Base-by-base conservation (phyloP, 1,140 invertebrate genomes). In the Drosophila albomicans region DNA sequence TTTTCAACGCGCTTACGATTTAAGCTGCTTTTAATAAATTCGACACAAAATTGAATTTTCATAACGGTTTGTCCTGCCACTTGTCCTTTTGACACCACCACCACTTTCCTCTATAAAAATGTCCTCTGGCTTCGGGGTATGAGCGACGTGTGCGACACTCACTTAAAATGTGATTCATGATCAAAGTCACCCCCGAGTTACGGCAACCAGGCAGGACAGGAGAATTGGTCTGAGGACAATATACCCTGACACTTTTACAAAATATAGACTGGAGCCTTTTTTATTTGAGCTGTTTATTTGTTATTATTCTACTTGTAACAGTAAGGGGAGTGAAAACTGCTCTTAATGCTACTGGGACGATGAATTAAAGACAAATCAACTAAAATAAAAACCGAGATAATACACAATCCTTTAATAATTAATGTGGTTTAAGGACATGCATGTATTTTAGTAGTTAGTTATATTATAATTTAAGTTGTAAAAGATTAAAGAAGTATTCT, bases 11-110 rank as follows among this genome's bases (percentile, higher is more conserved):
- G 88, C 78, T 89, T 81, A 89, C 71, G 78, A 78, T 79, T 86
- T 90, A 91, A 91, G 88, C 88, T 78, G 81, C 89, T 91, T 91
- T 91, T 89, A 89, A 91, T 91, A 91, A 91, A 89, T 91, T 89
- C 89, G 75, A 90, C 79, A 91, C 73, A 76, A 91, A 91, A 91
- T 91, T 91, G 89, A 91, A 91, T 91, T 89, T 89, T 91, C 89
- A 91, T 91, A 91, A 91, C 70, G 78, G 58, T 54, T 78, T 68
- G 52, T 70, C 32, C 64, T 57, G 28, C 48, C 82, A 88, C 85
- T 88, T 88, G 84, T 89, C 85, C 81, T 78, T 80, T 89, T 89
- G 57, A 84, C 85, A 88, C 84, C 84, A 89, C 78, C 62, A 41
- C 30, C 20, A 25, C 20, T 25, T 5, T 16, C 13, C 30, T 13